Evolutionary conservation across 2,113 vertebrate species (phyloP), one percentile per base, ranked within the genome.

Genomic region (Gallinago media): DNA sequence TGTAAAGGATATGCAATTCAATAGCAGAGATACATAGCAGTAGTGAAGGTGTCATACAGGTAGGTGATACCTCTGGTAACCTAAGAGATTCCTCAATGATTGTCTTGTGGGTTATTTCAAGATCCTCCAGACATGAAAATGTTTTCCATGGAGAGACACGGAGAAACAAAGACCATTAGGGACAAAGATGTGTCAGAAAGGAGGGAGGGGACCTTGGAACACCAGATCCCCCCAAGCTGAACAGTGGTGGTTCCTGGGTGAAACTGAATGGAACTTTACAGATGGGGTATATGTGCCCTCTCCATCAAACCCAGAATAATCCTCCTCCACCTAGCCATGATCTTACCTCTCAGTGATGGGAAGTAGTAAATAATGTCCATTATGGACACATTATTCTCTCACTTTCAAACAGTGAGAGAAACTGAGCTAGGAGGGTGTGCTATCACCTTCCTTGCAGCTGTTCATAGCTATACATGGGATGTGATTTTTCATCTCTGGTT

Each of bases 281-380:
- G 40, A 13, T 44, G 36, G 22, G 31, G 15, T 5, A 11, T 25
- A 22, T 2, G 3, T 1, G 2, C 6, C 7, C n/a, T 54, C 16
- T 40, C 18, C 50, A 44, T 40, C 49, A 66, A 79, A 36, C 21
- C 17, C 19, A 25, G 34, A 42, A 49, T 34, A 40, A 66, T 12
- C 11, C 23, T 63, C 38, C 54, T 34, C 3, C 15, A 22, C 32
- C 38, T 29, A n/a, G 18, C n/a, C 18, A 3, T 3, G 4, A 38
- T 32, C 20, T 34, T 54, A 25, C 20, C 14, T 56, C 46, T 63
- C 66, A 5, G 15, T 25, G 65, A 38, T 23, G 62, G 36, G 34
- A 12, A 61, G 13, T 12, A 27, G 16, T 56, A 42, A 92, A 38
- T 67, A 59, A 42, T 17, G 58, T 58, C 29, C 18, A 4, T 50